Conservation (phyloP, 2,888 invertebrate genomes). For the Syrphus vitripennis region DNA sequence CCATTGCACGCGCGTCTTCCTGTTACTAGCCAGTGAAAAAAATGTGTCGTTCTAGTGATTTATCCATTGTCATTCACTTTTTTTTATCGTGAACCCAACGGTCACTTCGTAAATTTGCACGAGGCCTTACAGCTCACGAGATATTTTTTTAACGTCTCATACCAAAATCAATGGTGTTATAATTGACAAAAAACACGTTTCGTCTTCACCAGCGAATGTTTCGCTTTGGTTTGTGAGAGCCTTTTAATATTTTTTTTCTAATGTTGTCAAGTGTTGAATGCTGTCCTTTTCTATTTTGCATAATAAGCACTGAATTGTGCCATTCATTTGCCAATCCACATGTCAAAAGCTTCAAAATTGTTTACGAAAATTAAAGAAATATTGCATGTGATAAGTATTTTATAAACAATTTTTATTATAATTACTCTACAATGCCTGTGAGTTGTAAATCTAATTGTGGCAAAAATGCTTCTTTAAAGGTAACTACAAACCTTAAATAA, state of each 20-base stretch:
- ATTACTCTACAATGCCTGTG: conserved; percentile 84
- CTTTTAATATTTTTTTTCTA: neutral
- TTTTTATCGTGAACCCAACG: no score
- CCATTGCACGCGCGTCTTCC: no score
- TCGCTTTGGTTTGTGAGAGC: no score
- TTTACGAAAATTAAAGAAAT: neutral
- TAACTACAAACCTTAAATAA: conserved; percentile 76
- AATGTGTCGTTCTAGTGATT: no score
- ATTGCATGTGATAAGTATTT: neutral
- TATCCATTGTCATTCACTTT: no score
- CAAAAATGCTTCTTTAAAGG: conserved; percentile 89
- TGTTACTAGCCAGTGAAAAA: no score
- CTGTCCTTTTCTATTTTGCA: neutral
- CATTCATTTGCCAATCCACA: neutral
- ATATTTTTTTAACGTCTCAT: no score
- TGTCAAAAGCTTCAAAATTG: neutral
- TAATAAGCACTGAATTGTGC: neutral
- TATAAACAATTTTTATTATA: neutral
- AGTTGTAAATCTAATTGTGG: conserved; percentile 88
- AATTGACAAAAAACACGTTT: no score
- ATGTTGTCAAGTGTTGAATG: neutral
- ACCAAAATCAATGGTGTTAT: no score
- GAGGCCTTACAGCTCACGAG: no score
- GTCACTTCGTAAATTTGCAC: no score
- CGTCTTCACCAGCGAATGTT: no score